phyloP scores from a whole-genome alignment of 2,797 vertebrate species.

The Alexandromys oeconomus region DNA sequence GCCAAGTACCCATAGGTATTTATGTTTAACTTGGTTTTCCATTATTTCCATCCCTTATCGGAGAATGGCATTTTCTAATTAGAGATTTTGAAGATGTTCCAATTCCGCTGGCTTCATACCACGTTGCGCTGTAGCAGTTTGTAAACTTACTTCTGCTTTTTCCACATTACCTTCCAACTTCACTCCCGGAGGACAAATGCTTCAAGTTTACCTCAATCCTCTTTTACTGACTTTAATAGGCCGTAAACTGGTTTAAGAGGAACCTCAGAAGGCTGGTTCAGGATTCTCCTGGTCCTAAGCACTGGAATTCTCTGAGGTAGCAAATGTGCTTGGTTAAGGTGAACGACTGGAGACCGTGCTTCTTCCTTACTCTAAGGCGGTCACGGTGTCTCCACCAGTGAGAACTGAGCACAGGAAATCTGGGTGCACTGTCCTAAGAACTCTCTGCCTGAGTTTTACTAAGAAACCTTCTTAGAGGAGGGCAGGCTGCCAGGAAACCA shows the following conservation, averaged over 20 bases:
- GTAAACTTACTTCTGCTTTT: conserved; percentile 77
- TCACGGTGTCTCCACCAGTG: background rate
- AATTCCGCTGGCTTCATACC: conserved; percentile 50
- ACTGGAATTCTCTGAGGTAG: conserved; percentile 33
- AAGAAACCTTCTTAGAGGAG: background rate
- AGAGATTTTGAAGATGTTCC: conserved; percentile 66
- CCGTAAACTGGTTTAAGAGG: conserved; percentile 79
- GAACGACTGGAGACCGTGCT: background rate
- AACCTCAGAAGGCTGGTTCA: conserved; percentile 72
- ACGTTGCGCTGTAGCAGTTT: background rate
- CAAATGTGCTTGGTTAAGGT: background rate
- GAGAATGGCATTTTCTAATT: conserved; percentile 69
- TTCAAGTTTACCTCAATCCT: conserved; percentile 58
- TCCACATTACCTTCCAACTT: conserved; percentile 48
- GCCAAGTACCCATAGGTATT: background rate
- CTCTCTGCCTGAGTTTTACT: background rate
- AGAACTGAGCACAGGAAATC: conserved; percentile 6
- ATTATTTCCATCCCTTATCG: conserved; percentile 68
- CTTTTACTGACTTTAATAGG: conserved; percentile 62
- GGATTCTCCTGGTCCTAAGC: conserved; percentile 65
- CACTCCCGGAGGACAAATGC: conserved; percentile 11
- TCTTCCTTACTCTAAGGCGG: background rate
- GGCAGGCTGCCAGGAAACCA: background rate
- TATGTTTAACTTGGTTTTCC: conserved; percentile 63
- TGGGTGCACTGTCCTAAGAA: background rate